Conservation (phyloP, 2,888 invertebrate species). For the Tolmerus cingulatus region DNA sequence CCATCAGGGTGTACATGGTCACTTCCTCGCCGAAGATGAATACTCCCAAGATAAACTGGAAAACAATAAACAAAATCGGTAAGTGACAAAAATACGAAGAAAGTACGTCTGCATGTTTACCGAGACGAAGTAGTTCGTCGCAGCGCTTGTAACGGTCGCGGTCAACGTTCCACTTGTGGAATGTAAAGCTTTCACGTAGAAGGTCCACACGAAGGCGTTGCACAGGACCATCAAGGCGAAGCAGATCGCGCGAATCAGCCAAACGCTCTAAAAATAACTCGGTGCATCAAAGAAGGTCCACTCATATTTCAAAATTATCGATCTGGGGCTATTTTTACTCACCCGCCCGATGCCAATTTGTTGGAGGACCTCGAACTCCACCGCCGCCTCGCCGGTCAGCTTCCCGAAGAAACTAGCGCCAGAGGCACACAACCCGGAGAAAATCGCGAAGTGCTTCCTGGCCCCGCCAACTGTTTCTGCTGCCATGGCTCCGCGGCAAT, state of each 20-base stretch:
- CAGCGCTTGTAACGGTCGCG: slow-evolving; percentile 68
- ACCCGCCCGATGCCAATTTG: background rate
- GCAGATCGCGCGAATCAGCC: slow-evolving; percentile 59
- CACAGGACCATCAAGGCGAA: slow-evolving; percentile 66
- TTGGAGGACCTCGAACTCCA: background rate
- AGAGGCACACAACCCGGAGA: slow-evolving; percentile 67
- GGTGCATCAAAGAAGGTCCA: background rate
- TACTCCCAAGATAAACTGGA: slow-evolving; percentile 76
- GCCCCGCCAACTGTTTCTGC: background rate
- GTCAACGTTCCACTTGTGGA: slow-evolving; percentile 66
- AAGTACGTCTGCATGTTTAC: slow-evolving; percentile 57
- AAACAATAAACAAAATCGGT: background rate
- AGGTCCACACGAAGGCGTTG: slow-evolving; percentile 68
- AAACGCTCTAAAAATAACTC: slow-evolving; percentile 57
- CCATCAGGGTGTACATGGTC: slow-evolving; percentile 75
- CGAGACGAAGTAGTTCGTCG: slow-evolving; percentile 70
- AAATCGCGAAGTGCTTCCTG: background rate
- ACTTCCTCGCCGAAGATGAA: slow-evolving; percentile 75
- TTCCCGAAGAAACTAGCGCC: slow-evolving; percentile 70
- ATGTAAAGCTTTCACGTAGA: slow-evolving; percentile 69
- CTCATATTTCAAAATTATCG: background rate
- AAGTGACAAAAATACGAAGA: too few species aligned
- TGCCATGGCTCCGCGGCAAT: background rate
- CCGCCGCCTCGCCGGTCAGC: slow-evolving; percentile 58
- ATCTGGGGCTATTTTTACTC: background rate